Evolutionary conservation across 2,797 vertebrate species (phyloP), one percentile per base, ranked within the genome.

Genomic region (Acanthopagrus latus): DNA sequence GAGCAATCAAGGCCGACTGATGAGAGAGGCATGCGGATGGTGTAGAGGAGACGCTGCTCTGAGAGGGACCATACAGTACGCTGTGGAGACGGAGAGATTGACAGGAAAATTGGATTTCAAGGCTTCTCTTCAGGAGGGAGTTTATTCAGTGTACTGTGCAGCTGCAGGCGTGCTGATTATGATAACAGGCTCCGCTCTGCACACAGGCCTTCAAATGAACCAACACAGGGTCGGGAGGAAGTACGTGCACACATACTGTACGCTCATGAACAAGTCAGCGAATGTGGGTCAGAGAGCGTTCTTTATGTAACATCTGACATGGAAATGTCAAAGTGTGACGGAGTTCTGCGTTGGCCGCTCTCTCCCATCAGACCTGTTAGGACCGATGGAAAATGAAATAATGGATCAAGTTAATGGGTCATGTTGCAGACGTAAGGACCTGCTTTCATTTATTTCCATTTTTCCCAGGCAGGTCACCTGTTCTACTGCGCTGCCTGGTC

Each of bases 61-160:
- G 59, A 60, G 71, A 52, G 57, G 67, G 58, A 62, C 60, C 52
- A 55, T 50, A 17, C 55, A 21, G 23, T 6, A 5, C 20, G 25
- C 58, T 56, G 66, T 55, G 56, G 77, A 85, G 72, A 77, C 70
- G 10, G 64, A 74, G 60, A 66, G 66, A 81, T 76, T 78, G 80
- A 88, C 76, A 78, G 72, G 79, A 65, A 91, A 88, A 89, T 89
- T 83, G 76, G 65, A 90, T 90, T 90, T 91, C 69, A 81, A 59
- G 85, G 74, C 64, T 69, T 80, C 78, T 64, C 75, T 81, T 81
- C 77, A 82, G 85, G 84, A 73, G 63, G 52, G 70, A 65, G 76
- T 78, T 86, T 62, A 86, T 86, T 83, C 47, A 64, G 76, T 29
- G 75, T 20, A 9, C 63, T 55, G 71, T 46, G 41, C 47, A 54